Conservation (phyloP, 2,797 vertebrate genomes). For the Argyrosomus regius region DNA sequence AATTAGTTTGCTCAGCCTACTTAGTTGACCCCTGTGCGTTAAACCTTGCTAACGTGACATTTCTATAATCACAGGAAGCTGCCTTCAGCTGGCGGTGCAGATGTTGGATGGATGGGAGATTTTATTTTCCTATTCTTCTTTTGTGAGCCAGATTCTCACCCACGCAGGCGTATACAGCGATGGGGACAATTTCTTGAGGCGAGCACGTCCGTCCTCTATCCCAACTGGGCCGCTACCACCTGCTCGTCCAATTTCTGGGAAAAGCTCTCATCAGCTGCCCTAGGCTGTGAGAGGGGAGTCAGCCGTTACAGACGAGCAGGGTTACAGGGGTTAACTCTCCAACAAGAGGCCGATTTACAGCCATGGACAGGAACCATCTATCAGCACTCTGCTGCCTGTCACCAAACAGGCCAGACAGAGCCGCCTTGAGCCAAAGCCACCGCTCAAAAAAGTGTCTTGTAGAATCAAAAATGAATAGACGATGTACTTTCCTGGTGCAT, state of each 20-base stretch:
- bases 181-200: slow-evolving; percentile 36
- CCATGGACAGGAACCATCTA: slow-evolving; percentile 77
- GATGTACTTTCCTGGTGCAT: slow-evolving; percentile 32
- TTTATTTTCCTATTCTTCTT: slow-evolving; percentile 45
- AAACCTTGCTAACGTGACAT: slow-evolving; percentile 28
- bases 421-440: slow-evolving; percentile 61
- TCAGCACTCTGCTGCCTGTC: slow-evolving; percentile 78
- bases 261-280: slow-evolving; percentile 75
- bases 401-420: slow-evolving; percentile 50
- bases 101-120: slow-evolving; percentile 57
- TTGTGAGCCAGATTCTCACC: slow-evolving; percentile 54
- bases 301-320: slow-evolving; percentile 76
- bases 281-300: slow-evolving; percentile 70
- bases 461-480: slow-evolving; percentile 53
- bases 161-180: slow-evolving; percentile 49
- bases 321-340: slow-evolving; percentile 81
- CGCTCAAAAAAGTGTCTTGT: slow-evolving; percentile 43
- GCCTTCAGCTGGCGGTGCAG: slow-evolving; percentile 66
- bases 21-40: slow-evolving; percentile 50
- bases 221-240: slow-evolving; percentile 73
- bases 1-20: slow-evolving; percentile 41
- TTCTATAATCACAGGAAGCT: slow-evolving; percentile 67
- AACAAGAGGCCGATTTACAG: slow-evolving; percentile 84
- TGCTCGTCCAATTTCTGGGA: slow-evolving; percentile 78
- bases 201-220: slow-evolving; percentile 57